phyloP scores from a whole-genome alignment of 2,113 vertebrate genomes.

The Platichthys stellatus region DNA sequence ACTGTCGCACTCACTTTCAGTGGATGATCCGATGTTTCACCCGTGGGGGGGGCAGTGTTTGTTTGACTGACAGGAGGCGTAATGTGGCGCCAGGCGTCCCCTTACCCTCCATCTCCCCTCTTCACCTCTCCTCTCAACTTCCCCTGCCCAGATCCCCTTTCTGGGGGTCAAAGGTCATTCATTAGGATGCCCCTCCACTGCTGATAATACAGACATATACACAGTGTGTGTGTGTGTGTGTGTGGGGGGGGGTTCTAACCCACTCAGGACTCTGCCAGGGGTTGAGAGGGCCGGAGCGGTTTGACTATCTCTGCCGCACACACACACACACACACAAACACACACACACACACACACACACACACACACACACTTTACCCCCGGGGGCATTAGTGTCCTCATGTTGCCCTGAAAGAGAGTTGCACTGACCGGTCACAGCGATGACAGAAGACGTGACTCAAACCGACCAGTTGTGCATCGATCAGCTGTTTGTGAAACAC shows the following conservation, averaged over 20 bases:
- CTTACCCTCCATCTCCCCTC: constrained; percentile 66
- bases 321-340: not conserved
- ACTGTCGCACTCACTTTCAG: constrained; percentile 53
- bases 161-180: constrained; percentile 67
- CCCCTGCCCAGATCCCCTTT: constrained; percentile 74
- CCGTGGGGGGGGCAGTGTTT: constrained; percentile 39
- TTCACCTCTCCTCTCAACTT: constrained; percentile 75
- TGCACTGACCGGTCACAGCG: constrained; percentile 54
- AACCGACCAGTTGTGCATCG: not conserved
- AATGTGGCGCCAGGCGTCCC: constrained; percentile 75
- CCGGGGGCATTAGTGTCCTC: constrained; percentile 62
- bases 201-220: constrained; percentile 61
- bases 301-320: constrained; percentile 42
- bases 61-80: constrained; percentile 68
- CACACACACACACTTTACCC: constrained; percentile 4
- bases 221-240: constrained; percentile 27
- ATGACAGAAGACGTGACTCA: constrained; percentile 55
- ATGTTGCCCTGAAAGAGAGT: constrained; percentile 59
- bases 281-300: constrained; percentile 44
- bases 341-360: not conserved
- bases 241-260: constrained; percentile 16
- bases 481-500: not conserved
- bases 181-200: constrained; percentile 64
- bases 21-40: not conserved
- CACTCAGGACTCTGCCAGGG: constrained; percentile 40